phyloP scores from a whole-genome alignment of 2,888 invertebrate species.

The Minunthozetes semirufus region DNA sequence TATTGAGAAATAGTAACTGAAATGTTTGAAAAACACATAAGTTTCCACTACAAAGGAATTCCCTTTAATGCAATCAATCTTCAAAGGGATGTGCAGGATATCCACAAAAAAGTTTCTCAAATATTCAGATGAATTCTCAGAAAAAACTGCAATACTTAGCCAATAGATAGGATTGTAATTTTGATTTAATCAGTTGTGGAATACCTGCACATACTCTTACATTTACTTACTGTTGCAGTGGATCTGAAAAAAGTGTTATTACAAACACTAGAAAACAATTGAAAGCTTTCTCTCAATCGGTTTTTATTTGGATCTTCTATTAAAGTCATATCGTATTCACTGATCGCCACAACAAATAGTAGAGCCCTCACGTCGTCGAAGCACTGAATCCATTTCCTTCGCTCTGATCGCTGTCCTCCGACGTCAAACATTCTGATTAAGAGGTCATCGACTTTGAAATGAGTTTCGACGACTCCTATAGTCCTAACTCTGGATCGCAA shows the following conservation, averaged over 20 bases:
- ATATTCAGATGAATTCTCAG: too few relatives aligned
- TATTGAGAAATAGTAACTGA: slow-evolving; percentile 57
- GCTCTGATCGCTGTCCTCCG: slow-evolving; percentile 60
- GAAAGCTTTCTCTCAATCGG: slow-evolving; percentile 59
- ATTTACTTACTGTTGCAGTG: slow-evolving; percentile 55
- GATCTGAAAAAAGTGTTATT: slow-evolving; percentile 60
- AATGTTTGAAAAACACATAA: not conserved
- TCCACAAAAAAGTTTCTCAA: too few relatives aligned
- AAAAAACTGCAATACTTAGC: too few relatives aligned
- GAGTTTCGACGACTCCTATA: slow-evolving; percentile 62
- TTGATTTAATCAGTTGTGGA: too few relatives aligned
- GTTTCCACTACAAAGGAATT: too few relatives aligned
- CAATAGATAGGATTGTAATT: too few relatives aligned
- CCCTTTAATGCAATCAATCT: too few relatives aligned
- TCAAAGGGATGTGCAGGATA: too few relatives aligned
- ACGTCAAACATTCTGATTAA: slow-evolving; percentile 60
- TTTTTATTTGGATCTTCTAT: slow-evolving; percentile 58
- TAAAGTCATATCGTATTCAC: slow-evolving; percentile 62
- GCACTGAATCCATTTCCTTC: slow-evolving; percentile 62
- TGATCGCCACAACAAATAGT: slow-evolving; percentile 59
- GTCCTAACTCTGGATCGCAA: slow-evolving; percentile 59
- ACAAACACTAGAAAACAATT: slow-evolving; percentile 59
- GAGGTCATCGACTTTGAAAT: slow-evolving; percentile 58
- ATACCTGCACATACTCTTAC: too few relatives aligned
- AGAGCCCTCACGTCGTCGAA: slow-evolving; percentile 61